Base-by-base conservation (phyloP, 2,888 invertebrate genomes). In the Sesia bembeciformis region DNA sequence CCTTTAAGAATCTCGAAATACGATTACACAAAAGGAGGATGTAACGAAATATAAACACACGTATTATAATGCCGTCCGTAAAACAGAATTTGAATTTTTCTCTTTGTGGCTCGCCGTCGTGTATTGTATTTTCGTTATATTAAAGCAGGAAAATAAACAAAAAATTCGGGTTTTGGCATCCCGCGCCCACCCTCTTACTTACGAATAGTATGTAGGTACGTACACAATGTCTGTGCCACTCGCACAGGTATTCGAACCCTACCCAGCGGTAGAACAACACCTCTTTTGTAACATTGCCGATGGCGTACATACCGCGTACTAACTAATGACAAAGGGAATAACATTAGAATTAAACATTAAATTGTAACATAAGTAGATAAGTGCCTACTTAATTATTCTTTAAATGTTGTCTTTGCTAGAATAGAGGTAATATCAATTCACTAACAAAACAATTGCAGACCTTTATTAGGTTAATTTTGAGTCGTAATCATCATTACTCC, bases 71-170 rank as follows among this genome's bases (percentile, higher is more conserved):
- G 64, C 61, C 65, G 62, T 63, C 67, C 69, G 63, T 67, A 63
- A 67, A 76, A 74, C 62, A 61, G 66, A 72, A 76, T 80, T 75
- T 71, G 68, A 74, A 74, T 74, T 68, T 74, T 73, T 70, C 68
- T 67, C 72, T 76, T 79, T 78, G 72, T 76, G 64, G 66, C 59
- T 65, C 65, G 58, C 67, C 64, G 62, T 46, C 62, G 63, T 66
- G 67, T 74, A 71, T 76, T 72, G 72, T 78, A 67, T 76, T 74
- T 76, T 68, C 67, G 64, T 79, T 78, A 77, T 78, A 81, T 74
- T 77, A 77, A 76, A 76, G 73, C 65, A 66, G 67, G 71, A 69
- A 76, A 75, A 78, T 77, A 77, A 76, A 69, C 76, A 74, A 74
- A 71, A 70, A 65, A 65, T 67, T 56, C 60, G 62, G 60, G 58